These are phyloP conservation scores for Euphonia xanthogaster DNA, from an alignment of 2,797 vertebrate genomes.

Conservation along the genomic window DNA sequence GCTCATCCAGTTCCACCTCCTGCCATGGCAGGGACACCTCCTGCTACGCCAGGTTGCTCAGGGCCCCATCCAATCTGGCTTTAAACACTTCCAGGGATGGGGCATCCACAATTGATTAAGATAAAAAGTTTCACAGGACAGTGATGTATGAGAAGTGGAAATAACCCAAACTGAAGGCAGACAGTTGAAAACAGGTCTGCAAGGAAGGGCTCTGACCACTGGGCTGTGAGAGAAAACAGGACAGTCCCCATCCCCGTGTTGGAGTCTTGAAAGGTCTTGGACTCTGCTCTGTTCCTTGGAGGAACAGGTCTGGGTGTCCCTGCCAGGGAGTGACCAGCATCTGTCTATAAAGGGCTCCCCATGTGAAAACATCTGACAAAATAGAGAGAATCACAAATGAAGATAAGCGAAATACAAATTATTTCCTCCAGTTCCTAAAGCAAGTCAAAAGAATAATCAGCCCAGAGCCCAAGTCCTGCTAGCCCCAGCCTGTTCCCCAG, in stretches of 20 bases:
- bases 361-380: not conserved
- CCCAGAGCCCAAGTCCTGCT: not conserved
- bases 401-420: accelerated
- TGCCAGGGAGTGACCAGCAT: not conserved
- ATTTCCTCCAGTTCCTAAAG: not conserved
- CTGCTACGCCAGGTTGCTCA: not conserved
- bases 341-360: not conserved
- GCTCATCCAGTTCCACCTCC: not conserved
- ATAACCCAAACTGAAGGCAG: not conserved
- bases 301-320: not conserved
- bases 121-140: not conserved
- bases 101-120: not conserved
- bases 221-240: not conserved
- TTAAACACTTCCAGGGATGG: not conserved
- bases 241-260: accelerated
- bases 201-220: not conserved
- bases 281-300: not conserved
- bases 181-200: not conserved
- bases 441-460: not conserved
- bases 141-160: not conserved
- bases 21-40: not conserved
- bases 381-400: not conserved
- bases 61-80: not conserved
- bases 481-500: not conserved
- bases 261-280: not conserved